Percentiles rank a stretch among this genome's conserved stretches.
Conservation (phyloP, 1,140 invertebrate genomes). For the Saccostrea glomerata region DNA sequence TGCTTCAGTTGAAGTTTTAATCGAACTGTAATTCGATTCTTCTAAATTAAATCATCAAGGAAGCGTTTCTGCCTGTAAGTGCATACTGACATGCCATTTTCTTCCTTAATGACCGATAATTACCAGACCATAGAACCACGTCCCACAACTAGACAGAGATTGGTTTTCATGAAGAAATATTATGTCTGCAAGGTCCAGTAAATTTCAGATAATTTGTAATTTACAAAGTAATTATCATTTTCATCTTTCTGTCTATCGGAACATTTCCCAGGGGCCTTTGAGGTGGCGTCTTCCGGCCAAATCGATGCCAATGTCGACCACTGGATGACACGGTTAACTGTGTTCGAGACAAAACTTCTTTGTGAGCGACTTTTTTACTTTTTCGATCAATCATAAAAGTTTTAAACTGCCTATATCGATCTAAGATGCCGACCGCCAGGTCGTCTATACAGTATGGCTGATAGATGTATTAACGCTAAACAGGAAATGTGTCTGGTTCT, state of each 20-base stretch:
- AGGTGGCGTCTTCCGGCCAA: constrained; percentile 18
- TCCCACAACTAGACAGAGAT: constrained; percentile 4
- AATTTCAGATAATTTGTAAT: constrained; percentile 30
- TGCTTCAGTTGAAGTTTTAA: not conserved
- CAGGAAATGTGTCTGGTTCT: not conserved
- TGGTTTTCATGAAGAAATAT: constrained; percentile 8
- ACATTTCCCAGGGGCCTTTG: constrained; percentile 7
- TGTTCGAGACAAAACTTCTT: not conserved
- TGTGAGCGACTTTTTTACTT: not conserved
- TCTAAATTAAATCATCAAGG: not conserved
- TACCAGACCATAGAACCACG: not conserved
- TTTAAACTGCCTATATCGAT: not conserved
- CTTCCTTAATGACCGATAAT: constrained; percentile 10
- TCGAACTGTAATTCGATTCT: constrained; percentile 2
- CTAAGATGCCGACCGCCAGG: not conserved
- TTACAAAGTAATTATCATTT: not conserved
- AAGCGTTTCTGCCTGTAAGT: not conserved
- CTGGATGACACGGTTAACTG: not conserved
- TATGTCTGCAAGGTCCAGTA: constrained; percentile 18
- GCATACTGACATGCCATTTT: constrained; percentile 14
- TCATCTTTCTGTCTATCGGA: not conserved
- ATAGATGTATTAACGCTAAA: not conserved
- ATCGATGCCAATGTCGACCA: constrained; percentile 17
- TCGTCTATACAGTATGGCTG: not conserved
- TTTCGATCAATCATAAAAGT: not conserved